phyloP scores from a whole-genome alignment of 2,888 invertebrate genomes.

The Drosophila formosana region DNA sequence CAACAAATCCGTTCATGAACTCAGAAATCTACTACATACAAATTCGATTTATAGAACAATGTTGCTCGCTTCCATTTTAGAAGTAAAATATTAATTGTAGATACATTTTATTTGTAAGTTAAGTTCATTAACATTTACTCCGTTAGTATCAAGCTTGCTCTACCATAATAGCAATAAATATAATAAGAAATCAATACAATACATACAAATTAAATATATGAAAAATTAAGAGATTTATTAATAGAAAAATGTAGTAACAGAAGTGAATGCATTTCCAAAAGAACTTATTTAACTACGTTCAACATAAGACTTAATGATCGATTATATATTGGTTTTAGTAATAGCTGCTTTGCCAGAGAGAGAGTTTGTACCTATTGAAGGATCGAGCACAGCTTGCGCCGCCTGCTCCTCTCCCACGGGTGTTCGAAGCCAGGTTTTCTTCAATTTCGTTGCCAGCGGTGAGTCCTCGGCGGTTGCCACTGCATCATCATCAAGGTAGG shows the following conservation, averaged over 20 bases:
- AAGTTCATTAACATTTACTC: conserved; percentile 13
- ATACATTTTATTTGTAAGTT: not conserved
- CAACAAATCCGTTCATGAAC: conserved; percentile 1
- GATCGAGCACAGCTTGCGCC: conserved; percentile 89
- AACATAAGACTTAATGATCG: conserved; percentile 13
- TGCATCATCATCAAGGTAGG: conserved; percentile 66
- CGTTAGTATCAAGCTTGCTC: conserved; percentile 31
- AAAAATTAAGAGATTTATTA: conserved; percentile 6
- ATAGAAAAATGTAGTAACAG: conserved; percentile 7
- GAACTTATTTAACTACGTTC: conserved; percentile 17
- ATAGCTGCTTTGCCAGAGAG: conserved; percentile 29
- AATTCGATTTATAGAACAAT: not conserved
- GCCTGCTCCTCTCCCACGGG: conserved; percentile 90
- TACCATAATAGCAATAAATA: conserved; percentile 18
- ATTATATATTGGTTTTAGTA: conserved; percentile 14
- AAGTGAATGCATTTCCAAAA: conserved; percentile 45
- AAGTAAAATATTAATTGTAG: not conserved
- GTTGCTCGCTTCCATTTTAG: not conserved
- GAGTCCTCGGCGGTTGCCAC: conserved; percentile 89
- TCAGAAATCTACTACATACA: not conserved
- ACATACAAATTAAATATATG: conserved; percentile 21
- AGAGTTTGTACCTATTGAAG: conserved; percentile 87
- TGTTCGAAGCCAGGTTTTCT: conserved; percentile 90
- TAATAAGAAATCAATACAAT: conserved; percentile 9
- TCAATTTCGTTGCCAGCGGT: conserved; percentile 89